Conservation (phyloP, 92 coral and sea anemone genomes). For the Epizoanthus rinbou region DNA sequence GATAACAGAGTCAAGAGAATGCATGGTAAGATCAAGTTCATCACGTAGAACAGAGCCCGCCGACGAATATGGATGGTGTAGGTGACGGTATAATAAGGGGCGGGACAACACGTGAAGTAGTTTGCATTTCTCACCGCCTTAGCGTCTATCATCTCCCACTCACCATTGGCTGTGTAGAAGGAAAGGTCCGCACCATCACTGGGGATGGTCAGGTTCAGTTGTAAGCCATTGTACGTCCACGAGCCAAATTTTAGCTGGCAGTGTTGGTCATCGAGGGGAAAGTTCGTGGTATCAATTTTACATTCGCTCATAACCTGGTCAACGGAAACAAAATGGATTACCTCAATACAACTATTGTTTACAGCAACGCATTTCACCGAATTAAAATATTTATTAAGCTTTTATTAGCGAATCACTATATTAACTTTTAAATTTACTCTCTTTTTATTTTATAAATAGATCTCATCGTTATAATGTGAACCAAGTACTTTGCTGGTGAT, state of each 20-base stretch:
- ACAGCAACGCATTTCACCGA: no score
- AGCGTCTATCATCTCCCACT: constrained; percentile 74
- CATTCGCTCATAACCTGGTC: constrained; percentile 63
- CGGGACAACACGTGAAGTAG: constrained; percentile 52
- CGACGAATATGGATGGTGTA: constrained; percentile 70
- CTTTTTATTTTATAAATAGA: no score
- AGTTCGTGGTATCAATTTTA: constrained; percentile 83
- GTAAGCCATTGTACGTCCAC: constrained; percentile 75
- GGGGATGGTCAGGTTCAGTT: constrained; percentile 61
- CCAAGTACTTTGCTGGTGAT: no score
- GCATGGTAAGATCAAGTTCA: constrained; percentile 78
- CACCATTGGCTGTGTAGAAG: constrained; percentile 67
- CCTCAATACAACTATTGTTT: neutral
- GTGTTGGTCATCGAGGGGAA: constrained; percentile 75
- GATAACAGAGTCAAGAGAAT: constrained; percentile 75
- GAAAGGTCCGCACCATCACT: constrained; percentile 67
- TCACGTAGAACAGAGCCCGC: constrained; percentile 72
- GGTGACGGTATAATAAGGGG: constrained; percentile 59
- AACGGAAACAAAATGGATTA: neutral
- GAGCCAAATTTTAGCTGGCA: constrained; percentile 74
- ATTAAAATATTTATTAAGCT: no score
- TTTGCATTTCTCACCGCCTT: constrained; percentile 46
- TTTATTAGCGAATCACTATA: no score
- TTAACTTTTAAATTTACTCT: no score
- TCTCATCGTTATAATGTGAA: no score